Evolutionary conservation across 2,797 vertebrate genomes (phyloP), one percentile per base, ranked within the genome.

Genomic region (Bufotes viridis): DNA sequence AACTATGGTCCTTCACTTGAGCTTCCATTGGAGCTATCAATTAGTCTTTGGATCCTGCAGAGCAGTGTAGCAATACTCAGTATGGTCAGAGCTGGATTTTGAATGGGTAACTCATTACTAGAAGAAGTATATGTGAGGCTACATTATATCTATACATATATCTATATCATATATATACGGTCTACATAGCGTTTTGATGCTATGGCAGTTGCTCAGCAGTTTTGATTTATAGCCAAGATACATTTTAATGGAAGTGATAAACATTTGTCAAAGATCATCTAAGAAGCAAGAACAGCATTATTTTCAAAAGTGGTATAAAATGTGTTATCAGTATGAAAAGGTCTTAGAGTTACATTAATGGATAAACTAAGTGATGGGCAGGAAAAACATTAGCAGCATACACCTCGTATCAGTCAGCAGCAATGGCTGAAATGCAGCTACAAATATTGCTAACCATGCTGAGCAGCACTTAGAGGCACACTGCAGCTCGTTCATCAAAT

Each of bases 161-260:
- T 13, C 12, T 12, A 12, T 11, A 11, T 11, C 29, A 24, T 24
- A 11, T 18, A 65, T 13, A 11, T 24, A 24, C 1, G 10, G 26
- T 53, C 42, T 53, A 14, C 1, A 53, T 78, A 14, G 14, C 20
- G 15, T 55, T 78, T 24, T 55, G 75, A 24, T 78, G 12, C 12
- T 24, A 24, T 55, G 22, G n/a, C 12, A 78, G 75, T 55, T 78
- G 4, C 51, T 78, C 22, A 78, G 51, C 75, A 78, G 51, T 24
- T 78, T 76, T 76, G 74, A 76, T 55, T 22, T 78, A 55, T 14
- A 24, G 75, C 13, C 49, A 53, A 78, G 49, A 60, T 60, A 34
- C 11, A 79, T 79, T 79, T 79, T 79, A 79, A 79, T 79, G 55
- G 15, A 60, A 79, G 17, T 22, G n/a, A 79, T 58, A 58, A 34